Evolutionary conservation across 2,797 vertebrate genomes (phyloP).

Genomic region (Pachyuromys duprasi): DNA sequence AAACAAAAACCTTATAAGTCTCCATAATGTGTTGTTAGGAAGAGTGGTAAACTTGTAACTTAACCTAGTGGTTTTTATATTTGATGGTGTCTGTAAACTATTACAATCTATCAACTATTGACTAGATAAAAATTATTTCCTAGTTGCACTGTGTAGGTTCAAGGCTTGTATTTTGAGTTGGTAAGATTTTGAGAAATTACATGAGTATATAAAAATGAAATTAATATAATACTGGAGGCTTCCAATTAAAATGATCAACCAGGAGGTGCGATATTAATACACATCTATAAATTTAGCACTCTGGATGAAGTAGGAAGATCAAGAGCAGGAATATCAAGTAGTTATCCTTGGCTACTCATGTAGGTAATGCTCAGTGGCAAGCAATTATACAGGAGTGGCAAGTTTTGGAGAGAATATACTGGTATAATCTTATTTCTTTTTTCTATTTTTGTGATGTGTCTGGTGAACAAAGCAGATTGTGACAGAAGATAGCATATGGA

Average conservation of each 20-base stretch:
- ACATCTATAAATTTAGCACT: not conserved
- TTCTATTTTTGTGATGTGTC: not conserved
- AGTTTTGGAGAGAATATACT: not conserved
- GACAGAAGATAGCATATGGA: not conserved
- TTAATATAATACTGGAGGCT: not conserved
- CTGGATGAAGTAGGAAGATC: not conserved
- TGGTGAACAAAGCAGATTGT: not conserved
- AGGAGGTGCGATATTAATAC: not conserved
- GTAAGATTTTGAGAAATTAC: slow-evolving; percentile 27
- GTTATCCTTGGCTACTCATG: not conserved
- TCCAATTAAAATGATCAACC: slow-evolving; percentile 26
- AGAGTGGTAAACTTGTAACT: not conserved
- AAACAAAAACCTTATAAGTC: not conserved
- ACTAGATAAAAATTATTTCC: slow-evolving; percentile 21
- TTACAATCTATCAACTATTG: not conserved
- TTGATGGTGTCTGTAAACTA: slow-evolving; percentile 17
- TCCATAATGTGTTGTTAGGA: slow-evolving; percentile 49
- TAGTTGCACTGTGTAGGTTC: not conserved
- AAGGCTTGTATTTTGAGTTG: not conserved
- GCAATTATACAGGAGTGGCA: not conserved
- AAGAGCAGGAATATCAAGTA: not conserved
- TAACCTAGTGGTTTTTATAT: not conserved
- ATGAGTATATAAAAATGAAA: slow-evolving; percentile 65
- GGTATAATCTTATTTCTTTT: not conserved
- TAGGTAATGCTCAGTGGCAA: not conserved